A percentile compares a stretch with the other conserved stretches of the same genome.
These are phyloP conservation scores for Gonioctena quinquepunctata DNA, from an alignment of 1,140 invertebrate species.

Conservation along the genomic window DNA sequence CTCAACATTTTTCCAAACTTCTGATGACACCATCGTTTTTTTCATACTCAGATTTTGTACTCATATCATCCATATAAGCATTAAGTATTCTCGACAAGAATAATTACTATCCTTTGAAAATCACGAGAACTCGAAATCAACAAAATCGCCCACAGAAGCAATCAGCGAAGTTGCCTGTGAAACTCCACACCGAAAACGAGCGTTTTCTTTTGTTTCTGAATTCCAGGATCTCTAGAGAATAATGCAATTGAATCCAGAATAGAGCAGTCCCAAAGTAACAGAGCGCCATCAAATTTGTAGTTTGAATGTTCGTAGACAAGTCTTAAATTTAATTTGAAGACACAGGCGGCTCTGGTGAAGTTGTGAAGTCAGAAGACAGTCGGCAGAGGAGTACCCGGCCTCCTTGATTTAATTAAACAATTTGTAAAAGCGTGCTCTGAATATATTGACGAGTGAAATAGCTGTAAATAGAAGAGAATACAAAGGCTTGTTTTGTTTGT, in stretches of 20 bases:
- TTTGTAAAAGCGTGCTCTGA: slow-evolving; percentile 50
- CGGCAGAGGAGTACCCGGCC: slow-evolving; percentile 29
- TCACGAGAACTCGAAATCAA: no score
- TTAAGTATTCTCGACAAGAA: no score
- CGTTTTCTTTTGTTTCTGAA: slow-evolving; percentile 15
- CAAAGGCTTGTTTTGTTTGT: slow-evolving; percentile 4
- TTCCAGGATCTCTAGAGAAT: slow-evolving; percentile 24
- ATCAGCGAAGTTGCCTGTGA: no score
- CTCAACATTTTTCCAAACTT: no score
- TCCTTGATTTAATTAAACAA: slow-evolving; percentile 52
- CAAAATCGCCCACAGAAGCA: no score
- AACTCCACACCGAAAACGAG: neutral
- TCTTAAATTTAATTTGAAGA: slow-evolving; percentile 50
- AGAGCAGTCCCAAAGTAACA: slow-evolving; percentile 27
- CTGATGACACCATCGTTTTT: no score
- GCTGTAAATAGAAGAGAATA: slow-evolving; percentile 1
- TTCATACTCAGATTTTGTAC: no score
- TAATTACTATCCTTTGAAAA: no score
- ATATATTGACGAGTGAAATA: slow-evolving; percentile 43
- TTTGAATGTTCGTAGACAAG: slow-evolving; percentile 35
- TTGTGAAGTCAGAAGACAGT: slow-evolving; percentile 40
- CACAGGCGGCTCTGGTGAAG: slow-evolving; percentile 29
- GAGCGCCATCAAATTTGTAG: slow-evolving; percentile 31
- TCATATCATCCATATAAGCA: no score
- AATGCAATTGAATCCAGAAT: slow-evolving; percentile 36